Conservation (phyloP, 2,888 invertebrate species). For the Acrocyrtus sp. region DNA sequence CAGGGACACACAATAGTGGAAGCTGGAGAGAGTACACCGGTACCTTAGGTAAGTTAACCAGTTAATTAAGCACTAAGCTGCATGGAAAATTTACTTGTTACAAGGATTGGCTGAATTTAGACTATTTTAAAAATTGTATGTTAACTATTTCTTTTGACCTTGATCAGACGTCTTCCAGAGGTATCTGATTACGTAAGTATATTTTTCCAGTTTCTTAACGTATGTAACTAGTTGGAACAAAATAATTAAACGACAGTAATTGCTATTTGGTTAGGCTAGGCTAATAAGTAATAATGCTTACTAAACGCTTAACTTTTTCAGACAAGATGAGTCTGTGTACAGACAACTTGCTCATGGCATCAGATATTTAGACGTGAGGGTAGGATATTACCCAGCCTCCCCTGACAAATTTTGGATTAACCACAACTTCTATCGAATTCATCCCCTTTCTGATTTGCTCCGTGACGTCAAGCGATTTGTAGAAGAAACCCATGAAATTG, state of each 20-base stretch:
- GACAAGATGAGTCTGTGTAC: constrained; percentile 84
- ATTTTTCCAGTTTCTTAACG: neutral
- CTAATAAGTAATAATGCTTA: too few species aligned
- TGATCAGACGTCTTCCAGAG: constrained; percentile 53
- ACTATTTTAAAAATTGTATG: constrained; percentile 13
- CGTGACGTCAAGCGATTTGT: constrained; percentile 64
- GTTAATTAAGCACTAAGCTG: neutral
- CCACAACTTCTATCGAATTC: constrained; percentile 77
- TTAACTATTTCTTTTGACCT: neutral
- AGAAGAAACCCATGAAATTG: constrained; percentile 70
- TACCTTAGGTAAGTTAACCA: constrained; percentile 64
- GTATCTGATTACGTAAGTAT: constrained; percentile 57
- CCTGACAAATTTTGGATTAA: constrained; percentile 74
- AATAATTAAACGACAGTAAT: too few species aligned
- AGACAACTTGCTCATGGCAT: constrained; percentile 84
- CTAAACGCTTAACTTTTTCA: too few species aligned
- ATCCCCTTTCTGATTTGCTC: constrained; percentile 70
- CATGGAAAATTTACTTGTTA: neutral
- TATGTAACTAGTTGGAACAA: too few species aligned
- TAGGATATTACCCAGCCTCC: constrained; percentile 74
- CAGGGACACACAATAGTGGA: constrained; percentile 79
- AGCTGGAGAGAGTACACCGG: constrained; percentile 70
- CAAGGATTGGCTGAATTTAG: neutral
- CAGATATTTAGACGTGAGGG: constrained; percentile 81
- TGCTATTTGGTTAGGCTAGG: too few species aligned